phyloP scores from a whole-genome alignment of 2,888 invertebrate species.

The Luperina testacea region DNA sequence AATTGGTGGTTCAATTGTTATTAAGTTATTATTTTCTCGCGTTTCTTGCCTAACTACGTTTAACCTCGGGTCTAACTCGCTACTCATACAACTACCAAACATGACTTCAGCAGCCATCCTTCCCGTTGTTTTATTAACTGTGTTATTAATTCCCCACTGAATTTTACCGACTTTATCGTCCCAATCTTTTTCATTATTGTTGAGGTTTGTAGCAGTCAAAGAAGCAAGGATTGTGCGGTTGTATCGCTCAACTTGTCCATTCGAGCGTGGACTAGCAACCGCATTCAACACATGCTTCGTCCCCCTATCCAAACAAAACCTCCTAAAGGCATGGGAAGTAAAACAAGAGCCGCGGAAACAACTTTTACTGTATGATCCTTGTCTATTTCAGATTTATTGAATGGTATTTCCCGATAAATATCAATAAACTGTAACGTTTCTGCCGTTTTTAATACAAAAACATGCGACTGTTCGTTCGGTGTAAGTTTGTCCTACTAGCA shows the following conservation, averaged over 20 bases:
- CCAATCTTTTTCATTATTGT: constrained; percentile 23
- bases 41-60: too few species aligned
- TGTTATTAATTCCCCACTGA: constrained; percentile 35
- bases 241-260: constrained; percentile 44
- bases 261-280: constrained; percentile 31
- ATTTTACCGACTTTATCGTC: constrained; percentile 19
- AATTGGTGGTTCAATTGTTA: too few species aligned
- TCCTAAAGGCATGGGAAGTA: constrained; percentile 30
- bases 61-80: background rate
- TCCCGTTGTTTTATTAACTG: constrained; percentile 10
- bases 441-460: too few species aligned
- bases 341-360: background rate
- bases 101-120: constrained; percentile 15
- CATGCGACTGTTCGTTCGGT: too few species aligned
- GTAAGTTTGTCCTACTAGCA: too few species aligned
- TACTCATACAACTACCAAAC: constrained; percentile 10
- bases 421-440: too few species aligned
- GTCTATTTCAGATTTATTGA: too few species aligned
- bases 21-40: too few species aligned
- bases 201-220: constrained; percentile 22
- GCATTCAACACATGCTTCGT: constrained; percentile 26
- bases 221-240: constrained; percentile 30
- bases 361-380: too few species aligned
- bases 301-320: constrained; percentile 19
- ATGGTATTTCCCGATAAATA: too few species aligned